phyloP scores from a whole-genome alignment of 2,113 vertebrate genomes.

The Urocolius indicus region DNA sequence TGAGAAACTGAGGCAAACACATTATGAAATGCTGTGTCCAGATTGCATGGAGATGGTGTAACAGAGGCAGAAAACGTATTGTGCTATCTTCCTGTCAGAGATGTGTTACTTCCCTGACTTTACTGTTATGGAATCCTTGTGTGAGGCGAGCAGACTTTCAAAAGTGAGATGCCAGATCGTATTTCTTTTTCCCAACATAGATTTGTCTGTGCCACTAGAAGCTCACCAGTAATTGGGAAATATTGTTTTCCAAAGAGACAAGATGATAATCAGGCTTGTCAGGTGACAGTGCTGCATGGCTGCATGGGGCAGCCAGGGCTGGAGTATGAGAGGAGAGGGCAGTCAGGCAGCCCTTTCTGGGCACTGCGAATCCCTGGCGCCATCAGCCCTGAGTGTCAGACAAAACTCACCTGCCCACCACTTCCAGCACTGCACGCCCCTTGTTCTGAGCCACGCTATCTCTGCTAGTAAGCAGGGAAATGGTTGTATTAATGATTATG shows the following conservation, averaged over 20 bases:
- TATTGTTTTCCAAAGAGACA: not conserved
- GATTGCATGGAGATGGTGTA: not conserved
- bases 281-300: not conserved
- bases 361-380: not conserved
- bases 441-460: not conserved
- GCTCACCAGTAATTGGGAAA: conserved; percentile 32
- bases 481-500: not conserved
- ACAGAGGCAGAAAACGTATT: conserved; percentile 34
- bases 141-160: conserved; percentile 50
- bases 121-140: conserved; percentile 24
- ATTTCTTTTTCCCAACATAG: conserved; percentile 56
- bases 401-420: not conserved
- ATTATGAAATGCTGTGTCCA: conserved; percentile 9
- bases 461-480: not conserved
- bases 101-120: conserved; percentile 46
- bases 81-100: conserved; percentile 44
- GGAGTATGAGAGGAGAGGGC: fast-evolving
- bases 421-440: fast-evolving
- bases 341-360: not conserved
- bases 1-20: conserved; percentile 53
- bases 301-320: fast-evolving
- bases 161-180: not conserved
- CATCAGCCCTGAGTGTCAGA: not conserved
- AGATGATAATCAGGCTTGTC: conserved; percentile 1
- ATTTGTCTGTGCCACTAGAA: conserved; percentile 30